Conservation (phyloP, 1,140 invertebrate genomes). For the Argopecten irradians region DNA sequence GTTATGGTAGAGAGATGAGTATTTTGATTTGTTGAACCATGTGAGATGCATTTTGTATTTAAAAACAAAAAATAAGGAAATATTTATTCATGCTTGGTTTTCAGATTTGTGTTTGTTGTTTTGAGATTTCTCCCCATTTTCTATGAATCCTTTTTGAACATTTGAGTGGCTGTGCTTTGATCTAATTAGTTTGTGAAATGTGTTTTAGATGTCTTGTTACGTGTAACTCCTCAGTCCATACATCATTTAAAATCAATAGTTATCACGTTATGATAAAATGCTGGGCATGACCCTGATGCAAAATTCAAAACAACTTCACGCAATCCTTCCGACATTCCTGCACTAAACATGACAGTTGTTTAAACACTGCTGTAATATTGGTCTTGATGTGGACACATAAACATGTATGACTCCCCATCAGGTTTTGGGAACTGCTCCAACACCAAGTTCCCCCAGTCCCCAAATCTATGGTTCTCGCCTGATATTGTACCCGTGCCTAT, state of each 20-base stretch:
- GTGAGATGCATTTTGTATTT: neutral
- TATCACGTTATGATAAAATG: neutral
- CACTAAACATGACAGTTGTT: neutral
- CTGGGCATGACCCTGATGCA: neutral
- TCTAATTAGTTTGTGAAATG: neutral
- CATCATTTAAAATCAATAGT: constrained; percentile 12
- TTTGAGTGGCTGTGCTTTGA: neutral
- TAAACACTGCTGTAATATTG: neutral
- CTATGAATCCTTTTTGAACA: neutral
- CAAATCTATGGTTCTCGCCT: no score
- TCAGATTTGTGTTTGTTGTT: neutral
- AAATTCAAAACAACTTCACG: neutral
- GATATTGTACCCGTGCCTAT: neutral
- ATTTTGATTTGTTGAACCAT: no score
- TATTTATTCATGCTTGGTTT: neutral
- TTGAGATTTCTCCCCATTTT: constrained; percentile 43
- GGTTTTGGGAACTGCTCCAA: no score
- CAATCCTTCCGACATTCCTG: neutral
- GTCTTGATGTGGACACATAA: neutral
- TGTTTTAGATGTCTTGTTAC: neutral
- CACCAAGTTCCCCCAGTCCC: no score
- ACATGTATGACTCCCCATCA: neutral
- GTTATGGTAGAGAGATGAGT: no score
- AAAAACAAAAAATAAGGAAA: neutral
- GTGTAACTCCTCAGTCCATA: neutral